A percentile compares a stretch with the other conserved stretches of the same genome.
Conservation (phyloP, 2,888 invertebrate species). For the Idaea aversata region DNA sequence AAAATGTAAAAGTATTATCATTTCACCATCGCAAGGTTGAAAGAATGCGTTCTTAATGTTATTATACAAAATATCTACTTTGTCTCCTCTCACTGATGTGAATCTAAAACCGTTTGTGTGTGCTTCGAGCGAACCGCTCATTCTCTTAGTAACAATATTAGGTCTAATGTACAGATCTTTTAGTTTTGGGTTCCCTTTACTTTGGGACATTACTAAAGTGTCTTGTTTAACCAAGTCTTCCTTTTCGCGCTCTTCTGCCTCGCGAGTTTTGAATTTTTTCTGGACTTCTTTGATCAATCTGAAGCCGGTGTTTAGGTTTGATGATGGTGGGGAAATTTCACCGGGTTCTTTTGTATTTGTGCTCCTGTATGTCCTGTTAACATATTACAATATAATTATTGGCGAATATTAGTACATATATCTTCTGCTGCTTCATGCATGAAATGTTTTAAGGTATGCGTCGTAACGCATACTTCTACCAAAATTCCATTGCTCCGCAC, state of each 20-base stretch:
- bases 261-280: constrained; percentile 98
- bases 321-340: constrained; percentile 94
- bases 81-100: constrained; percentile 99
- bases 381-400: neutral
- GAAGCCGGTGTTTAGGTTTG: constrained; percentile 97
- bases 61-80: constrained; percentile 99
- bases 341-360: constrained; percentile 99
- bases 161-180: constrained; percentile 99
- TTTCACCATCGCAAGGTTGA: constrained; percentile 99
- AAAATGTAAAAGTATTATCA: constrained; percentile 99
- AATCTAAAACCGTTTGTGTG: constrained; percentile 98
- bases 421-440: neutral
- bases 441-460: too few species aligned
- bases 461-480: too few species aligned
- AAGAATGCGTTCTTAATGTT: constrained; percentile 99
- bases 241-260: constrained; percentile 98
- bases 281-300: constrained; percentile 99
- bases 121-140: constrained; percentile 96
- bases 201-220: constrained; percentile 94
- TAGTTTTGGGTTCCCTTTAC: constrained; percentile 98
- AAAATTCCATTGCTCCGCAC: too few species aligned
- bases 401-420: neutral
- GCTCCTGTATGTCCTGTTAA: constrained; percentile 93
- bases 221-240: constrained; percentile 99
- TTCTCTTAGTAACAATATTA: constrained; percentile 98